These are phyloP conservation scores for Actinostola sp. DNA, from an alignment of 92 coral and sea anemone genomes.

Conservation along the genomic window DNA sequence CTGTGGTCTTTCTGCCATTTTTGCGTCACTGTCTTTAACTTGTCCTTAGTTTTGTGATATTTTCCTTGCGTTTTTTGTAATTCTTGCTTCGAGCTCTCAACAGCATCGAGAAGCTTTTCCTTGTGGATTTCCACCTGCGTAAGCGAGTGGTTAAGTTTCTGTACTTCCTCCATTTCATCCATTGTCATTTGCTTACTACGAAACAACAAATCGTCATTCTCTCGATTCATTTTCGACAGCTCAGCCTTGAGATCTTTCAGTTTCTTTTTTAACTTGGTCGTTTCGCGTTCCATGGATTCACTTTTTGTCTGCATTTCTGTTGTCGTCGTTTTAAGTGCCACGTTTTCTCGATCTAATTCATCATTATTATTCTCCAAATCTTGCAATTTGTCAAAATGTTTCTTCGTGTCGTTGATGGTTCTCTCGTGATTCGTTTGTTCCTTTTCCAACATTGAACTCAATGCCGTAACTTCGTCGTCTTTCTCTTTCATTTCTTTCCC, in stretches of 20 bases:
- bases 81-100: conserved; percentile 63
- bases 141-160: conserved; percentile 71
- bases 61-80: conserved; percentile 74
- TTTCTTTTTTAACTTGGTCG: conserved; percentile 5
- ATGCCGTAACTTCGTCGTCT: conserved; percentile 19
- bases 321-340: not conserved
- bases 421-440: conserved; percentile 86
- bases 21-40: conserved; percentile 57
- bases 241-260: conserved; percentile 48
- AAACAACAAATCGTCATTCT: conserved; percentile 41
- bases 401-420: conserved; percentile 83
- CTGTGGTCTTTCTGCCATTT: conserved; percentile 76
- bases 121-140: conserved; percentile 79
- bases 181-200: conserved; percentile 58
- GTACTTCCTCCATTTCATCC: conserved; percentile 72
- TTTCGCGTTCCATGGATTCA: conserved; percentile 31
- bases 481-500: conserved; percentile 36
- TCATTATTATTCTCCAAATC: conserved; percentile 71
- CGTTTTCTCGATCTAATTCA: conserved; percentile 44
- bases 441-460: conserved; percentile 71
- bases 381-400: conserved; percentile 69
- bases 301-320: conserved; percentile 66
- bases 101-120: conserved; percentile 67
- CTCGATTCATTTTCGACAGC: conserved; percentile 61
- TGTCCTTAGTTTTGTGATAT: conserved; percentile 76